These are phyloP conservation scores for Galaxea fascicularis DNA, from an alignment of 92 coral and sea anemone species.

Conservation along the genomic window DNA sequence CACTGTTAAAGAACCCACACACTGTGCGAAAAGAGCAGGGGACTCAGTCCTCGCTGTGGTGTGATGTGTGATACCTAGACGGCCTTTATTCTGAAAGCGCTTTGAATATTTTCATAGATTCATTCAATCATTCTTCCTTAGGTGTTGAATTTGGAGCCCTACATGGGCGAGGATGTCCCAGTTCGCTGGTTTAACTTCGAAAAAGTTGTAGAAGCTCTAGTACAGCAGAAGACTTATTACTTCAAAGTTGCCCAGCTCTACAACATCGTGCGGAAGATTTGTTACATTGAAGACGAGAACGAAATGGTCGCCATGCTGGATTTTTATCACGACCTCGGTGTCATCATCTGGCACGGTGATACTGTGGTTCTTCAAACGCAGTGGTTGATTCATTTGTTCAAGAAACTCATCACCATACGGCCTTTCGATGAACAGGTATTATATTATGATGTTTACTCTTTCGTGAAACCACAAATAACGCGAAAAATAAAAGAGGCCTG, in stretches of 20 bases:
- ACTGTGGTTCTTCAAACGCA: slow-evolving; percentile 76
- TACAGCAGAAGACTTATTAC: slow-evolving; percentile 64
- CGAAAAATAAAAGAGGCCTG: too few species aligned
- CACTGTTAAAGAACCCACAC: too few species aligned
- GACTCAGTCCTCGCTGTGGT: too few species aligned
- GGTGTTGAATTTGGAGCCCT: slow-evolving; percentile 78
- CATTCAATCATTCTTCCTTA: neutral
- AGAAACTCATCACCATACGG: slow-evolving; percentile 76
- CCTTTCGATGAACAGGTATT: slow-evolving; percentile 82
- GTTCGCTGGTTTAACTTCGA: slow-evolving; percentile 89
- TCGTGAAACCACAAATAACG: too few species aligned
- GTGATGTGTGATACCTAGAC: too few species aligned
- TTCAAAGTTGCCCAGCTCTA: slow-evolving; percentile 71
- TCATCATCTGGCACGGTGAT: slow-evolving; percentile 72
- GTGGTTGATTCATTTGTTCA: slow-evolving; percentile 81
- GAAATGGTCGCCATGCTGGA: slow-evolving; percentile 72
- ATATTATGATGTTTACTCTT: neutral
- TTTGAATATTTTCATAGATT: too few species aligned
- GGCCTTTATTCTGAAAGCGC: too few species aligned
- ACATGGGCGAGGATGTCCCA: slow-evolving; percentile 89
- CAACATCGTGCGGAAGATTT: slow-evolving; percentile 63
- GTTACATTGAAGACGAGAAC: slow-evolving; percentile 67
- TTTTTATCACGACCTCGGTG: slow-evolving; percentile 82
- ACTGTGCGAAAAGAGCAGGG: too few species aligned
- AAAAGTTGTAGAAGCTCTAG: slow-evolving; percentile 72